Evolutionary conservation across 1,140 invertebrate genomes (phyloP), one percentile per base, ranked within the genome.

Genomic region (Diplogasteroides magnus): DNA sequence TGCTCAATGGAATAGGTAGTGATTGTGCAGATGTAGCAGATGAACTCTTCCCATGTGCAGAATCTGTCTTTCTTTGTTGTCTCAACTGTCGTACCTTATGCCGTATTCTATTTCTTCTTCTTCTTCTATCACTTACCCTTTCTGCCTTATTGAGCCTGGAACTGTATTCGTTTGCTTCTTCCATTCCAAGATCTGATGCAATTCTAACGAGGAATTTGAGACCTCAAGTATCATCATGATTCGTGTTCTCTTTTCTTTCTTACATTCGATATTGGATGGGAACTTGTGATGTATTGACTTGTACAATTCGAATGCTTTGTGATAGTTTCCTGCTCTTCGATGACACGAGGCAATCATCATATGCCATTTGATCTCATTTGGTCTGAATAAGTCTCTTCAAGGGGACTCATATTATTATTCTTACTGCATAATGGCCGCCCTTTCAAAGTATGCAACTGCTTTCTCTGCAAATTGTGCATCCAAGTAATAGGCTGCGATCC

Each of bases 401-500:
- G 31, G 37, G 26, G 61, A 62, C 66, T 15, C 60, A 31, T 66
- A 60, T 2, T 37, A 15, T n/a, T 19, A 31, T 59, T 66, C 86
- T 85, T 80, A 88, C 87, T 93, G 90, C 77, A 93, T 88, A n/a
- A 92, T 85, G 3, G 91, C 88, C 0, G 93, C 92, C 81, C 89
- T 88, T 83, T 94, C 90, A 83, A 94, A 94, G 83, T 91, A 94
- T 27, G 86, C 86, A 56, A 94, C 87, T 2, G 93, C 92, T 84
- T 93, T 93, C 82, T 96, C 93, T 56, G 90, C 88, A 78, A 90
- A 88, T 85, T 93, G 90, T 77, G 92, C 88, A 77, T 93, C 91
- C 67, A 94, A 90, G 78, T 92, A 93, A 83, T 95, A 94, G 0
- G 91, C 90, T 58, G 91, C 91, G 29, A 97, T 86, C 89, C 93